Evolutionary conservation across 2,113 vertebrate genomes (phyloP), one percentile per base, ranked within the genome.

Genomic region (Apodemus sylvaticus): DNA sequence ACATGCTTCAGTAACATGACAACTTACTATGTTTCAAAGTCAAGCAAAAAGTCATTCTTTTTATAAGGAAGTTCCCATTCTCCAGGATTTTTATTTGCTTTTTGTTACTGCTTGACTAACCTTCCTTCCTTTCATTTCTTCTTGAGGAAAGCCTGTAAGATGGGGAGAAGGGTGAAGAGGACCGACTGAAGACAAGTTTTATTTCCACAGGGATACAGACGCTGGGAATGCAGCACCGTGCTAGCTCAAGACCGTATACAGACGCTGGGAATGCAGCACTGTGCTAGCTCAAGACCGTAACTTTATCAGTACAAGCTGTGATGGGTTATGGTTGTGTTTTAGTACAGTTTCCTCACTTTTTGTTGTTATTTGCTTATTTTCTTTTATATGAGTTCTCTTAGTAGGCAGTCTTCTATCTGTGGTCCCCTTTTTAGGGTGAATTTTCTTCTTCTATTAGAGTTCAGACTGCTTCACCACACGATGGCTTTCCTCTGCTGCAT

Each of bases 161-260:
- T 45, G 14, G 29, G 77, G 42, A 17, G 76, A 85, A 73, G 58
- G n/a, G 70, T 66, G 13, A 51, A 76, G 55, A 60, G n/a, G 24
- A 17, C 42, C 31, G 58, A 55, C 4, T 0, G 34, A 36, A 73
- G 77, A 17, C 42, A 29, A 17, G 79, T 0, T 26, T 53, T 17
- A 58, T 45, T 81, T 58, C 1, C 22, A 2, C 6, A 26, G 71
- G 22, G 10, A 64, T 36, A 24, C 31, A 51, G 87, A 45, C 17
- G 1, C 3, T 0, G 7, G 74, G 87, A 86, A 68, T 1, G 17
- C 39, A 3, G 70, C 24, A 3, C 4, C 48, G 79, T 16, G 70
- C 31, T 5, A 16, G 39, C 1, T 53, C 2, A 0, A 1, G 2
- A 7, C 55, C 36, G 13, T 58, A 17, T n/a, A n/a, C n/a, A n/a